Evolutionary conservation across 2,888 invertebrate genomes (phyloP), one percentile per base, ranked within the genome.

Genomic region (Ennomos fuscantarius): DNA sequence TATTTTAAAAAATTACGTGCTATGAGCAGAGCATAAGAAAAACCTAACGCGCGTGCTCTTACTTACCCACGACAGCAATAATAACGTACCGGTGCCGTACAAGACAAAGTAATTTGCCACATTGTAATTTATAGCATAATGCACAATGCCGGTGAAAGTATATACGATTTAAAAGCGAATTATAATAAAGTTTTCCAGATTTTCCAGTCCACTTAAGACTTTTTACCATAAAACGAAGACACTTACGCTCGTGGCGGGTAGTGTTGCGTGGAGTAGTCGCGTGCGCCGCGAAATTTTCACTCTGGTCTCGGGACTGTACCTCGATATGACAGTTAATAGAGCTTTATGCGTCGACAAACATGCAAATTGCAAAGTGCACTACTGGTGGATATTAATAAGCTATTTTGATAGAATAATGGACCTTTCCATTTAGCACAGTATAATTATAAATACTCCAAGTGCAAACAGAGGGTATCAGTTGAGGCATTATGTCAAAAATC

Each of bases 201-300:
- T 87, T 87, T 86, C 85, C 81, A 86, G 79, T 85, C 74, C 72
- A 78, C 76, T 81, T 73, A 68, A 66, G 70, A 65, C 78, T 81
- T 82, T 65, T 81, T 83, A 81, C 75, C 64, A 69, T 74, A 76
- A 67, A 79, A 71, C 74, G 73, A 76, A 78, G 78, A 83, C 82
- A 81, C 83, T 84, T 84, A 75, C 79, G 80, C 79, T 84, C 76
- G 82, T 81, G 79, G 78, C 72, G 81, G 66, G 68, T 79, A 79
- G 45, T 75, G 82, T 87, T 82, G 87, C 89, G 86, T 89, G 86
- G 79, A 76, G 66, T 60, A 53, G 68, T 88, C 75, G 89, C 89
- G 86, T 89, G 89, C 64, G 64, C 41, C 52, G 61, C 68, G 79
- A 67, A 70, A 88, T 83, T 87, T 89, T 87, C 85, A 86, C 89